Conservation (phyloP, 2,797 vertebrate species). For the Oryzias dopingdopingensis region DNA sequence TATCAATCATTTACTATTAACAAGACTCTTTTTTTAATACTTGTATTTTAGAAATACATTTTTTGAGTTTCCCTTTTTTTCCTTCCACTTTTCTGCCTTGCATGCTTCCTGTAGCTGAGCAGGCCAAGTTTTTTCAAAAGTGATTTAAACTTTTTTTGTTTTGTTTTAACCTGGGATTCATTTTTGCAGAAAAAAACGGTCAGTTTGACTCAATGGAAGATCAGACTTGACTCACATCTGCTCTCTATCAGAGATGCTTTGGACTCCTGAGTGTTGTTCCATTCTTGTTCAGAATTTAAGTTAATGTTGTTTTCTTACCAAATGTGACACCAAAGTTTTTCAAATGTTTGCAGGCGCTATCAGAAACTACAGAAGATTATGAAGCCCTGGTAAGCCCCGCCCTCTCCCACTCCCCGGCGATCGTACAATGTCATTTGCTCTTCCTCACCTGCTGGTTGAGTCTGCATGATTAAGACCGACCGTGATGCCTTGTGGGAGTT, state of each 20-base stretch:
- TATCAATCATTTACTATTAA: too few species aligned
- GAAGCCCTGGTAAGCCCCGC: constrained; percentile 97
- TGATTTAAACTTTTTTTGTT: not conserved
- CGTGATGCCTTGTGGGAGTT: constrained; percentile 54
- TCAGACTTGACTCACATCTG: constrained; percentile 2
- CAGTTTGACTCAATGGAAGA: not conserved
- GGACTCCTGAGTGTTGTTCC: constrained; percentile 21
- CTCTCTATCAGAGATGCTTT: constrained; percentile 8
- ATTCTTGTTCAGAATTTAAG: constrained; percentile 16
- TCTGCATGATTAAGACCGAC: constrained; percentile 82
- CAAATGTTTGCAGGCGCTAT: constrained; percentile 96
- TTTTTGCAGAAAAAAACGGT: not conserved
- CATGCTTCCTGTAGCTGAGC: constrained; percentile 42
- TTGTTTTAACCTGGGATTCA: constrained; percentile 4
- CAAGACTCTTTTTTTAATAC: not conserved
- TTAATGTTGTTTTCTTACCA: constrained; percentile 35
- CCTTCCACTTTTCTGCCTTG: constrained; percentile 42
- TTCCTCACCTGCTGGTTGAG: constrained; percentile 71
- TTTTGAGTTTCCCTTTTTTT: constrained; percentile 25
- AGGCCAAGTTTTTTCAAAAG: not conserved
- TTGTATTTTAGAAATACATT: constrained; percentile 6
- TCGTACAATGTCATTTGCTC: constrained; percentile 73
- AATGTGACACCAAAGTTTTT: constrained; percentile 79
- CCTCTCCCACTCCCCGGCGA: constrained; percentile 34
- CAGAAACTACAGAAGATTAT: constrained; percentile 99